phyloP scores from a whole-genome alignment of 2,888 invertebrate genomes.

The Epicampocera succincta region DNA sequence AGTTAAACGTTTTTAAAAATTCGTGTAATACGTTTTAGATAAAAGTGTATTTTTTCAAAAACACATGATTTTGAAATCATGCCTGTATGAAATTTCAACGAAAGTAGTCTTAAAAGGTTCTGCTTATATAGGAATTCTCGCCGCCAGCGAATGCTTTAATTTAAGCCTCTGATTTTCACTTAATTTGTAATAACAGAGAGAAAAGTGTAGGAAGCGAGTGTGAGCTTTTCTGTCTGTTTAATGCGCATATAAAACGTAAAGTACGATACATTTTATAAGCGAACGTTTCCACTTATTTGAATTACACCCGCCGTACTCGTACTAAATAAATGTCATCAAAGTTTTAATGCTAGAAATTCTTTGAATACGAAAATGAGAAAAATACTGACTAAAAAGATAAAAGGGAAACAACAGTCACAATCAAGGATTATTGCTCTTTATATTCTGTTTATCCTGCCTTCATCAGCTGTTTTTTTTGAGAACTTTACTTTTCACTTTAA shows the following conservation, averaged over 20 bases:
- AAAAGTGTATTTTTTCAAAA: no score
- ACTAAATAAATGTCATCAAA: conserved; percentile 31
- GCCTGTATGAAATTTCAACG: no score
- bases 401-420: no score
- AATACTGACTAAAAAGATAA: background rate
- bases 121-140: no score
- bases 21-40: no score
- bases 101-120: no score
- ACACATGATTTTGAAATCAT: no score
- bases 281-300: conserved; percentile 1
- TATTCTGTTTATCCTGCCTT: no score
- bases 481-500: background rate
- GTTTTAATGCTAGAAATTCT: background rate
- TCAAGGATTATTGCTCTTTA: no score
- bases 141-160: no score
- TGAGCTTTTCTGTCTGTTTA: background rate
- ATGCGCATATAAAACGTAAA: conserved; percentile 2
- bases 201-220: conserved; percentile 6
- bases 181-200: background rate
- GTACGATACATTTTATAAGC: conserved; percentile 25
- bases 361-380: background rate
- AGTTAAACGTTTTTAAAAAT: no score
- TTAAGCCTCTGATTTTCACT: background rate
- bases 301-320: conserved; percentile 13
- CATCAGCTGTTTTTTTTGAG: no score